Evolutionary conservation across 2,113 vertebrate species (phyloP).

Genomic region (Phrynosoma platyrhinos): DNA sequence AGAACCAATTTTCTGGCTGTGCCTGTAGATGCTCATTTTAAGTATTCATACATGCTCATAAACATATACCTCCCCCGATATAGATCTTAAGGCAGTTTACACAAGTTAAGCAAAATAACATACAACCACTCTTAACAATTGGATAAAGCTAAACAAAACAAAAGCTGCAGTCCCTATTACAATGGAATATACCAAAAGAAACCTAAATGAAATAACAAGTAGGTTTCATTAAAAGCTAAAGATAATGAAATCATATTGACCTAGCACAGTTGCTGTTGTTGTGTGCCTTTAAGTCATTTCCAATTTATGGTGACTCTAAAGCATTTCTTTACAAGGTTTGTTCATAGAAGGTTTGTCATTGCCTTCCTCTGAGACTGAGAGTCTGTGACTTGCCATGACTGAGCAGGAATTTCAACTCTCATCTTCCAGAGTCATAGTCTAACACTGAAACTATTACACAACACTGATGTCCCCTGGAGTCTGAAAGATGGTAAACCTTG

Average conservation of each 20-base stretch:
- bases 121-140: background rate
- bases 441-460: too few species aligned
- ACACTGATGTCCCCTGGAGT: too few species aligned
- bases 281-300: too few species aligned
- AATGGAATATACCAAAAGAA: background rate
- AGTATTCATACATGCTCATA: background rate
- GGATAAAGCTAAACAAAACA: background rate
- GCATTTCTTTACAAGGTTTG: too few species aligned
- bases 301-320: too few species aligned
- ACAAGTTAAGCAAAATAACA: background rate
- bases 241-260: too few species aligned
- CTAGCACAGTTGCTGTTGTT: background rate
- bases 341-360: too few species aligned
- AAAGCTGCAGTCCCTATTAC: background rate
- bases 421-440: too few species aligned
- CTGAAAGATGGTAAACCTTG: too few species aligned
- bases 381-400: too few species aligned
- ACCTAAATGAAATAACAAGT: background rate
- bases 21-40: background rate
- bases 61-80: background rate
- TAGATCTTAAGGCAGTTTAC: background rate
- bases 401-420: too few species aligned
- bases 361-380: too few species aligned
- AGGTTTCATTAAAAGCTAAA: background rate
- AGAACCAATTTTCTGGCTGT: conserved; percentile 1